These are phyloP conservation scores for Philereme transversata DNA, from an alignment of 2,888 invertebrate genomes.

Conservation along the genomic window DNA sequence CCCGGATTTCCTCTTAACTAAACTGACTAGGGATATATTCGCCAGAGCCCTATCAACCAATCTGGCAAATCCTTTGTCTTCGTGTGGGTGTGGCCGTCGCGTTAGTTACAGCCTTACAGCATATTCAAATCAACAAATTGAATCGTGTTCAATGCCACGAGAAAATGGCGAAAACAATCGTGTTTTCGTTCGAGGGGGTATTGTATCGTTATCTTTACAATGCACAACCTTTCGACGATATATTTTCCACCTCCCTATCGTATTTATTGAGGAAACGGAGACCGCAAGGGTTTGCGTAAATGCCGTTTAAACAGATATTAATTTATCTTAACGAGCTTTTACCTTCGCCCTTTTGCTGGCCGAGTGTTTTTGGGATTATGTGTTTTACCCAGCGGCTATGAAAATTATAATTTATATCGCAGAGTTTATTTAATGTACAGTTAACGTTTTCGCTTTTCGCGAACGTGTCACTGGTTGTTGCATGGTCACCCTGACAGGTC, in stretches of 20 bases:
- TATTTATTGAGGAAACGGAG: conserved; percentile 25
- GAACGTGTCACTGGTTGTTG: no score
- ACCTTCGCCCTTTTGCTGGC: conserved; percentile 16
- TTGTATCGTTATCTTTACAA: conserved; percentile 32
- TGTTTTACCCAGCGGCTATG: background rate
- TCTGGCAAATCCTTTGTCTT: conserved; percentile 20
- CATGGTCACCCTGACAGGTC: no score
- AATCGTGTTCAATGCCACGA: conserved; percentile 22
- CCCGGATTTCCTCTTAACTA: no score
- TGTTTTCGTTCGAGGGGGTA: conserved; percentile 18
- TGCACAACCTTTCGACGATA: conserved; percentile 24
- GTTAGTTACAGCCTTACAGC: conserved; percentile 11
- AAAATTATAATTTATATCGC: conserved; percentile 4
- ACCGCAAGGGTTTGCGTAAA: conserved; percentile 22
- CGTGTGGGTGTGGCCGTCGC: conserved; percentile 18
- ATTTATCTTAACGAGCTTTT: conserved; percentile 28
- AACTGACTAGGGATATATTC: background rate
- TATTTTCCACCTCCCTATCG: conserved; percentile 17
- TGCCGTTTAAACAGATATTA: conserved; percentile 25
- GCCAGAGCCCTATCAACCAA: conserved; percentile 2
- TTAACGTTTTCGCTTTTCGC: no score
- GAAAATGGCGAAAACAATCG: conserved; percentile 32
- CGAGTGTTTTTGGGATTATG: conserved; percentile 10
- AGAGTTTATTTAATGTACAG: background rate
- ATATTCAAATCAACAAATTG: conserved; percentile 29